These are phyloP conservation scores for Lydus trimaculatus DNA, from an alignment of 2,888 invertebrate genomes.

Conservation along the genomic window DNA sequence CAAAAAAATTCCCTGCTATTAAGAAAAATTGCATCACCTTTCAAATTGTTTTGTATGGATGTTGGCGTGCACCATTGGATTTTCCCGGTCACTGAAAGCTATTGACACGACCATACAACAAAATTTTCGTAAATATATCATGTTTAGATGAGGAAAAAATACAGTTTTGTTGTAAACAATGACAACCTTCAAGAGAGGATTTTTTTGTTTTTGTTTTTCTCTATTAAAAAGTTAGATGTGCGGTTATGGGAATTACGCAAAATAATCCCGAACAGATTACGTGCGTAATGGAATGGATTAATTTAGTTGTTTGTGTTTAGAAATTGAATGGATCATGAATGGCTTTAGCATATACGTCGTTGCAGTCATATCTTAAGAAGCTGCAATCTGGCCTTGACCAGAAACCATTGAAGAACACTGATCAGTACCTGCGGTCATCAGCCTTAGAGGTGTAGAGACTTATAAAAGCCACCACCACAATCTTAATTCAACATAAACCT, in stretches of 20 bases:
- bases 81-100: slow-evolving; percentile 24
- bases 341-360: slow-evolving; percentile 20
- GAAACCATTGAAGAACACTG: slow-evolving; percentile 32
- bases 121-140: slow-evolving; percentile 1
- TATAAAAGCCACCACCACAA: slow-evolving; percentile 30
- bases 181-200: not conserved
- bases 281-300: not conserved
- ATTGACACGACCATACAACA: not conserved
- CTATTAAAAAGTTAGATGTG: not conserved
- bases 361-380: slow-evolving; percentile 21
- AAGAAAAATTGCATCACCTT: slow-evolving; percentile 21
- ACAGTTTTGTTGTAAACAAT: not conserved
- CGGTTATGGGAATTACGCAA: not conserved
- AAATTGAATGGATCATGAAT: not conserved
- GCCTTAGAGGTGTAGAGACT: slow-evolving; percentile 27
- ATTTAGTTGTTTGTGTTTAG: not conserved
- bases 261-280: not conserved
- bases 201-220: too few species aligned
- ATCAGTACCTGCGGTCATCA: slow-evolving; percentile 32
- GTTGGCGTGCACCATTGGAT: slow-evolving; percentile 19
- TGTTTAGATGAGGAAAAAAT: not conserved
- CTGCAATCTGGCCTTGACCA: slow-evolving; percentile 37
- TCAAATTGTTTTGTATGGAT: slow-evolving; percentile 6
- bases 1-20: not conserved
- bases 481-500: slow-evolving; percentile 12